Evolutionary conservation across 1,140 invertebrate genomes (phyloP), one percentile per base, ranked within the genome.

Genomic region (Leptinotarsa texana): DNA sequence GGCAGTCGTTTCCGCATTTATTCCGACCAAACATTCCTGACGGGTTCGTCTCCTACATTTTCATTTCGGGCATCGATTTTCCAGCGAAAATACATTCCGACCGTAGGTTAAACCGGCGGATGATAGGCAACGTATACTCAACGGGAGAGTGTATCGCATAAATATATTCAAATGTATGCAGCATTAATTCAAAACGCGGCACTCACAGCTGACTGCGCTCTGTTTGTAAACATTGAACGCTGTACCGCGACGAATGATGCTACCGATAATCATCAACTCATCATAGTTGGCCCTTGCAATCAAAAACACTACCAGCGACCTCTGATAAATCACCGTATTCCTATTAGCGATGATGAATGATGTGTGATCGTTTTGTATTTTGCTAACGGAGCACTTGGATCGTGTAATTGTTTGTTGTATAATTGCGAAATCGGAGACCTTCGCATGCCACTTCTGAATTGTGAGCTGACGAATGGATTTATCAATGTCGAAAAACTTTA

Each of bases 151-250:
- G 76, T 72, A 70, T 57, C 66, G 76, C 84, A 83, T 82, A 89
- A 89, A 89, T 89, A 86, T 89, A 89, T 89, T 89, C 88, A 89
- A 89, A 89, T 89, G 86, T 89, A 89, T 89, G 88, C 88, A 87
- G 86, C 88, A 89, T 89, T 89, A 89, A 89, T 89, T 89, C 88
- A 88, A 87, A 81, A 85, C 87, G 88, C 88, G 86, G 81, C 83
- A 84, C 83, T 83, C 82, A 83, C 83, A 84, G 83, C 83, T 84
- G 83, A 84, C 83, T 84, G 82, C 77, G 76, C 81, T 80, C 82
- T 84, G 83, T 84, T 84, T 84, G 83, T 84, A 84, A 84, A 84
- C 83, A 84, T 78, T 80, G 72, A 75, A 76, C 76, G 73, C 74
- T 80, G 73, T 72, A 74, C 68, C 77, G 72, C 75, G 74, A 78